phyloP scores from a whole-genome alignment of 1,140 invertebrate genomes.

The Papilio helenus region DNA sequence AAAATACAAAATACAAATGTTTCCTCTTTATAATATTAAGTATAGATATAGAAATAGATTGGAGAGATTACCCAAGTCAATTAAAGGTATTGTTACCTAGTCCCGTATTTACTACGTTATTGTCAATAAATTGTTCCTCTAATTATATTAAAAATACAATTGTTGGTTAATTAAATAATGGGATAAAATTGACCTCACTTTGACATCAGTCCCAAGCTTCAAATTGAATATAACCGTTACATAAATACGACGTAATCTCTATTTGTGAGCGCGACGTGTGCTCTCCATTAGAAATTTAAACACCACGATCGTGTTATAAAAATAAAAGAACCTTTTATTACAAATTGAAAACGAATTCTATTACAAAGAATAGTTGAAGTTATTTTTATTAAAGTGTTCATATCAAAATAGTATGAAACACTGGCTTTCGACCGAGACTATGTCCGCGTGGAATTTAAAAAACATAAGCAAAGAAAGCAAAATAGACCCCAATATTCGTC shows the following conservation, averaged over 20 bases:
- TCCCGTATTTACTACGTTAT: no score
- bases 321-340: not conserved
- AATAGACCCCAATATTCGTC: no score
- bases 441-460: no score
- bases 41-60: no score
- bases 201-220: not conserved
- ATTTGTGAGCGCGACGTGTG: not conserved
- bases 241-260: not conserved
- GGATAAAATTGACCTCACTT: not conserved
- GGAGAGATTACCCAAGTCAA: no score
- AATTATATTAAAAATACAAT: not conserved
- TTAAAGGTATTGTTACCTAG: no score
- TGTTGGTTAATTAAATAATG: not conserved
- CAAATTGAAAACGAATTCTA: not conserved
- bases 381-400: not conserved
- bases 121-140: no score
- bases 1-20: no score
- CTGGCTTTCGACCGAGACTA: no score
- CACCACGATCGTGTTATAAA: not conserved
- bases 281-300: not conserved
- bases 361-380: not conserved
- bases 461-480: no score
- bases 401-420: no score
- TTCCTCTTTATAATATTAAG: no score
- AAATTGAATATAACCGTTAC: not conserved